phyloP scores from a whole-genome alignment of 2,888 invertebrate genomes.

The Polyploca ridens region DNA sequence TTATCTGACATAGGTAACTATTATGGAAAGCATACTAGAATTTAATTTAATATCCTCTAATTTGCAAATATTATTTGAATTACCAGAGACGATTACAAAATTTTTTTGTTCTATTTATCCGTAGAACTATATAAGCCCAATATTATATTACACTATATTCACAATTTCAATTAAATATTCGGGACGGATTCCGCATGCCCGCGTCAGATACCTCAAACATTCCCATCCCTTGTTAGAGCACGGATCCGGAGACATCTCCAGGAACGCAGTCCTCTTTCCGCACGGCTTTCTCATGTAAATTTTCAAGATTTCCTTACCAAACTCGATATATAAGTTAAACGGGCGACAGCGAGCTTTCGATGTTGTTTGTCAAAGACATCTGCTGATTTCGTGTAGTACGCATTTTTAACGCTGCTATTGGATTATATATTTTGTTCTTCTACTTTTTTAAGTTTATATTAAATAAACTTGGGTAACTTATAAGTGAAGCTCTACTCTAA shows the following conservation, averaged over 20 bases:
- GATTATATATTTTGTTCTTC: background rate
- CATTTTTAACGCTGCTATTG: background rate
- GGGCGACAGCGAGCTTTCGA: conserved; percentile 45
- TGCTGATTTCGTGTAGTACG: conserved; percentile 15
- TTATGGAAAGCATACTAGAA: background rate
- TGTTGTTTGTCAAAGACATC: conserved; percentile 37
- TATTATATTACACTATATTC: conserved; percentile 56
- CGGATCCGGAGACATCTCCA: conserved; percentile 51
- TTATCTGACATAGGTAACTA: too few species aligned
- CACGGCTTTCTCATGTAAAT: conserved; percentile 77
- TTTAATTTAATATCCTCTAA: too few species aligned
- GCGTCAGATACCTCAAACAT: conserved; percentile 70
- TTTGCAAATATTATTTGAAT: too few species aligned
- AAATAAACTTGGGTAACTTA: background rate
- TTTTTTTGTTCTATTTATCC: background rate
- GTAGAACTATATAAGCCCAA: conserved; percentile 46
- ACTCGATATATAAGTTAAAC: conserved; percentile 73
- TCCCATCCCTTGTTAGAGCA: conserved; percentile 72
- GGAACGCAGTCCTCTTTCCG: conserved; percentile 57
- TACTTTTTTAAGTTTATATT: background rate
- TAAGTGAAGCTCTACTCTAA: conserved; percentile 5
- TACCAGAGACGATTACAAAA: too few species aligned
- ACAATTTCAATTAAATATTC: conserved; percentile 75
- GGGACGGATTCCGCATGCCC: conserved; percentile 63
- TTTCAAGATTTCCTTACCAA: conserved; percentile 69